phyloP scores from a whole-genome alignment of 2,888 invertebrate genomes.

The Acleris literana region DNA sequence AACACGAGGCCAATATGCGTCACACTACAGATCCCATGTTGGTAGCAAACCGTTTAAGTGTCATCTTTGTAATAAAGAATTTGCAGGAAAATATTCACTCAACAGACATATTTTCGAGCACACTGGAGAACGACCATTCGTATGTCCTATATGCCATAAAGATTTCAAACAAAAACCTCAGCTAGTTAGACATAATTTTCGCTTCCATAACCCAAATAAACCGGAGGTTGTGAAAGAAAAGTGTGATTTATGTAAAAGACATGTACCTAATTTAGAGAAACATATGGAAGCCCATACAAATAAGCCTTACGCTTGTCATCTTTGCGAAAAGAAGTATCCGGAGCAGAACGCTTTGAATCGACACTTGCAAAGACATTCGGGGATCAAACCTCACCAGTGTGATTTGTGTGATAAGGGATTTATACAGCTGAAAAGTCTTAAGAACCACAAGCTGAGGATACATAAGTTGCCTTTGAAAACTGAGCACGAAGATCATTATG shows the following conservation, averaged over 20 bases:
- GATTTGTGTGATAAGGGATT: slow-evolving; percentile 34
- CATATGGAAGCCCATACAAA: slow-evolving; percentile 35
- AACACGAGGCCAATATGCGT: slow-evolving; percentile 14
- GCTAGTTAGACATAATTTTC: slow-evolving; percentile 8
- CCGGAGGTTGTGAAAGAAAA: slow-evolving; percentile 14
- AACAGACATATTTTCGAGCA: slow-evolving; percentile 27
- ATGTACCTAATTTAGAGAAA: slow-evolving; percentile 27
- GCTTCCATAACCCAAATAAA: slow-evolving; percentile 20
- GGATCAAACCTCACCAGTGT: slow-evolving; percentile 31
- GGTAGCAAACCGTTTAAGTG: slow-evolving; percentile 19
- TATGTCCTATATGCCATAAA: slow-evolving; percentile 11
- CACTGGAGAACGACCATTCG: slow-evolving; percentile 7
- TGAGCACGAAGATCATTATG: slow-evolving; percentile 31
- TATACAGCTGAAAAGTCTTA: slow-evolving; percentile 21
- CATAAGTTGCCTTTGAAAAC: slow-evolving; percentile 24
- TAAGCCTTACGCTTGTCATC: slow-evolving; percentile 35
- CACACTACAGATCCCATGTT: slow-evolving; percentile 17
- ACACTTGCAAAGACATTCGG: slow-evolving; percentile 30
- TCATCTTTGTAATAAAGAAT: slow-evolving; percentile 22
- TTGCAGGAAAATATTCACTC: slow-evolving; percentile 14
- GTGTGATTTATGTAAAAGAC: slow-evolving; percentile 24
- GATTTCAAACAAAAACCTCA: slow-evolving; percentile 13
- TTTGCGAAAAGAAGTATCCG: slow-evolving; percentile 34
- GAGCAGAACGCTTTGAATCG: slow-evolving; percentile 31
- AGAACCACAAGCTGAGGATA: slow-evolving; percentile 19